Conservation (phyloP, 1,140 invertebrate genomes). For the Diachasmimorpha longicaudata region DNA sequence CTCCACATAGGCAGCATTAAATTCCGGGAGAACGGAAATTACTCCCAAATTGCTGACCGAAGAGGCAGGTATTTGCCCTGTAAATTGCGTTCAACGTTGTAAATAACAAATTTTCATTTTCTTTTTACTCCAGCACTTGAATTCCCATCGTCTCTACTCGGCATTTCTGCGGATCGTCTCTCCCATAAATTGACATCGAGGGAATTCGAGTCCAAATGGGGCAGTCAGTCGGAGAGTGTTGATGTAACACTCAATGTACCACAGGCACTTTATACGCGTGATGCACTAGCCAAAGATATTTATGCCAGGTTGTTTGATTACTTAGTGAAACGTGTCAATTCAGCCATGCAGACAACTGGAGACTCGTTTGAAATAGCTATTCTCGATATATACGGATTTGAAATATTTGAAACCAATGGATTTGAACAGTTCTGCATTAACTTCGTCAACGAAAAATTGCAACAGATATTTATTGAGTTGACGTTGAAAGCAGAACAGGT, state of each 20-base stretch:
- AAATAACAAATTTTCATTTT: slow-evolving; percentile 3
- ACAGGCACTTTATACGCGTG: slow-evolving; percentile 72
- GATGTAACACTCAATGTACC: slow-evolving; percentile 73
- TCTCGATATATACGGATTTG: slow-evolving; percentile 80
- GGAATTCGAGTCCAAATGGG: slow-evolving; percentile 79
- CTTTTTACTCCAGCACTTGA: slow-evolving; percentile 65
- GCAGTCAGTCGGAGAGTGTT: slow-evolving; percentile 71
- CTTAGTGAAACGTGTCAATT: slow-evolving; percentile 71
- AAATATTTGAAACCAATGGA: slow-evolving; percentile 77
- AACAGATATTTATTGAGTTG: slow-evolving; percentile 80
- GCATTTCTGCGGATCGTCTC: slow-evolving; percentile 67
- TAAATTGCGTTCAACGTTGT: background rate
- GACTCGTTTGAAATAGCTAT: slow-evolving; percentile 64
- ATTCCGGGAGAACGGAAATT: slow-evolving; percentile 72
- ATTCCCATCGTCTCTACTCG: slow-evolving; percentile 72
- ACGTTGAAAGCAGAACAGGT: slow-evolving; percentile 78
- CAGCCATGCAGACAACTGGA: slow-evolving; percentile 67
- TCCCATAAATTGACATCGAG: slow-evolving; percentile 71
- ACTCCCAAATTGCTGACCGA: slow-evolving; percentile 68
- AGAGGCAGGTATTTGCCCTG: slow-evolving; percentile 63
- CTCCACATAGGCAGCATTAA: slow-evolving; percentile 76
- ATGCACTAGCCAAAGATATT: slow-evolving; percentile 75
- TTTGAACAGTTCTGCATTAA: slow-evolving; percentile 96
- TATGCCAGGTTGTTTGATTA: slow-evolving; percentile 76
- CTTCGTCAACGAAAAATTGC: slow-evolving; percentile 88